Evolutionary conservation across 2,888 invertebrate species (phyloP).

Genomic region (Lithophane leautieri): DNA sequence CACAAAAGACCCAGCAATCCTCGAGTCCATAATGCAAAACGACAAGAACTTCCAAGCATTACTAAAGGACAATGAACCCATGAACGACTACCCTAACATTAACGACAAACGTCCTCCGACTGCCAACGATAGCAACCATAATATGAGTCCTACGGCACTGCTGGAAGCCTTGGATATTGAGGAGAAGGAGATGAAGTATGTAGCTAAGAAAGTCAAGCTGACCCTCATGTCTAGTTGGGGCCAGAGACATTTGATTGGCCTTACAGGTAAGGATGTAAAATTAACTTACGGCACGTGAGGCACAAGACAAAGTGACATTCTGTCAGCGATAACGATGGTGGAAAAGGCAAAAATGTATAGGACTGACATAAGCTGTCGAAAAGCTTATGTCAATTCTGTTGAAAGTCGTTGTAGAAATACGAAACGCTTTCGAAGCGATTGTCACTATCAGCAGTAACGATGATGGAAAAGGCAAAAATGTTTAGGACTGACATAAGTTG

Average conservation of each 20-base stretch:
- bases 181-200: conserved; percentile 77
- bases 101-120: conserved; percentile 91
- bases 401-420: too few relatives aligned
- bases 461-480: too few relatives aligned
- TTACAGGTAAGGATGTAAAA: conserved; percentile 84
- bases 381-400: too few relatives aligned
- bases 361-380: too few relatives aligned
- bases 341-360: too few relatives aligned
- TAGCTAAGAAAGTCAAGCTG: conserved; percentile 87
- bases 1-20: conserved; percentile 93
- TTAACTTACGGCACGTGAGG: neutral
- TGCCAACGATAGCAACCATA: conserved; percentile 84
- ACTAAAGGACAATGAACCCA: conserved; percentile 82
- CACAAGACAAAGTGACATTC: too few relatives aligned
- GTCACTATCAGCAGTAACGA: too few relatives aligned
- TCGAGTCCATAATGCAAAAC: conserved; percentile 88
- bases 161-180: conserved; percentile 69
- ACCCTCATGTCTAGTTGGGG: conserved; percentile 92
- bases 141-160: conserved; percentile 74
- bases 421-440: too few relatives aligned
- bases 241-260: conserved; percentile 90
- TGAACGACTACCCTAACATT: conserved; percentile 69
- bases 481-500: too few relatives aligned
- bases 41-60: conserved; percentile 85
- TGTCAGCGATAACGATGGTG: too few relatives aligned